These are phyloP conservation scores for Cryptotis parvus DNA, from an alignment of 2,113 vertebrate genomes.

Conservation along the genomic window DNA sequence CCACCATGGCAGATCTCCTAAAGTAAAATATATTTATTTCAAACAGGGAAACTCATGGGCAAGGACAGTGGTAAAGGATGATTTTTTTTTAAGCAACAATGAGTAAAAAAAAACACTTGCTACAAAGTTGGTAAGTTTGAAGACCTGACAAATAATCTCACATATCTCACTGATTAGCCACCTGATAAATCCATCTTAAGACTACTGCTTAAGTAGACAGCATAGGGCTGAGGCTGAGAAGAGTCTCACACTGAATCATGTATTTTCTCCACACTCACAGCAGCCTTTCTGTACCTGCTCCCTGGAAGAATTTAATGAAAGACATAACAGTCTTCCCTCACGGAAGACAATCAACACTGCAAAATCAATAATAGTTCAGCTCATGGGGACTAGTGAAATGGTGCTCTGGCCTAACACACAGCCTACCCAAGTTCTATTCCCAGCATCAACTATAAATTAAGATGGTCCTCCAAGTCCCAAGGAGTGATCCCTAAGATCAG, in stretches of 20 bases:
- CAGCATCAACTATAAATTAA: too few relatives aligned
- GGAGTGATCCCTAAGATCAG: too few relatives aligned
- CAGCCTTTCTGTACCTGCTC: neutral
- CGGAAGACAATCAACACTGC: neutral
- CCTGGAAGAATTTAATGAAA: constrained; percentile 8
- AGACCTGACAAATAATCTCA: neutral
- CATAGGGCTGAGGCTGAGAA: too few relatives aligned
- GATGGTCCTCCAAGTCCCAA: too few relatives aligned
- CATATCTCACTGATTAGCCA: neutral
- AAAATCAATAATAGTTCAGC: too few relatives aligned
- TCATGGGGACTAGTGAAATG: too few relatives aligned
- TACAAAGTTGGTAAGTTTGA: neutral
- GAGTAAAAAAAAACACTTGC: constrained; percentile 28
- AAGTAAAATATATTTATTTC: neutral
- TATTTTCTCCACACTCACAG: neutral
- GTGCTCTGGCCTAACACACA: too few relatives aligned
- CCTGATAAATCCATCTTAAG: neutral
- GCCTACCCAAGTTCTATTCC: too few relatives aligned
- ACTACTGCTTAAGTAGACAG: neutral
- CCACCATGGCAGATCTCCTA: neutral
- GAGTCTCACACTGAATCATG: neutral
- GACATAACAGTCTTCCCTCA: neutral
- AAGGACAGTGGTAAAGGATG: neutral
- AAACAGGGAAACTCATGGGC: constrained; percentile 30
- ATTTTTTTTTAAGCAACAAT: constrained; percentile 24